Base-by-base conservation (phyloP, 2,113 vertebrate genomes). In the Piaya cayana region DNA sequence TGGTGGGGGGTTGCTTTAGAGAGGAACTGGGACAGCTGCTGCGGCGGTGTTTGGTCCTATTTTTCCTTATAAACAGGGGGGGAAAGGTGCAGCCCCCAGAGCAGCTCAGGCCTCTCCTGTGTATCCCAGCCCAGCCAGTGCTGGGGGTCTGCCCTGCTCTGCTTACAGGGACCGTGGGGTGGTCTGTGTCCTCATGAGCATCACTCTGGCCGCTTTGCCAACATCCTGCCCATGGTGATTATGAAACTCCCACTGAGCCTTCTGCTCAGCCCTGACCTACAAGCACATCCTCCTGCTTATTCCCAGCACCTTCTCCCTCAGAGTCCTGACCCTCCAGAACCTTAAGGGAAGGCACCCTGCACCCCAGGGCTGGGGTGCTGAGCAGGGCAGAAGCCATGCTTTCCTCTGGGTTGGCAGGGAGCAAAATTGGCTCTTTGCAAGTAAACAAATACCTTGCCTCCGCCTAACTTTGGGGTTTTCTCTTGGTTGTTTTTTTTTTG, bases 121-220 rank as follows among this genome's bases (percentile, higher is more conserved):
- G 36, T 23, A 5, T 15, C 29, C 56, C 67, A 58, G n/a, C 70
- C 67, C 1, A 8, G 12, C 34, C 4, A 2, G 4, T 17, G 20
- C 29, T 0, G 3, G n/a, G 55, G 45, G 7, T 80, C 43, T 36
- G 9, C 1, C 11, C 7, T 49, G 47, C 43, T 45, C 43, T 45
- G 13, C 43, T 39, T 39, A 0, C 0, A 0, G 58, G 47, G 18
- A 18, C 18, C 26, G 1, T 5, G 2, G 36, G 7, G 25, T 0
- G 4, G 53, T 70, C 49, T 76, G 25, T 7, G 3, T 58, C 62
- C 82, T 47, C 8, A 0, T 2, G 32, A 71, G 62, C 79, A 26
- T 63, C 50, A 0, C 17, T 4, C 2, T 14, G 0, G 30, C 34
- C 0, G 0, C 42, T 11, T 23, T 11, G 2, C 75, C 65, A 59